Conservation (phyloP, 2,888 invertebrate genomes). For the Pheosia tremula region DNA sequence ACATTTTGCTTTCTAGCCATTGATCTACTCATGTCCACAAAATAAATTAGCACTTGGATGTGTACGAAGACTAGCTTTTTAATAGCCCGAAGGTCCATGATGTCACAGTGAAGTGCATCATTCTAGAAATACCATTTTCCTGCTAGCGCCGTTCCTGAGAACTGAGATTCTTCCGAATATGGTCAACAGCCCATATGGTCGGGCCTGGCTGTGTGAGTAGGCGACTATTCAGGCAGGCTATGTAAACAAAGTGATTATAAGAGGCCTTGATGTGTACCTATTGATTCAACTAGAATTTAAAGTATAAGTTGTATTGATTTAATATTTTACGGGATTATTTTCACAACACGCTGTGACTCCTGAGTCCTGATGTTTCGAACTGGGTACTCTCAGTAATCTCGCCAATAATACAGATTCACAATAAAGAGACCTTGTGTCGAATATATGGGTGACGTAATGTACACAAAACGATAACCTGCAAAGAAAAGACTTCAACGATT, state of each 20-base stretch:
- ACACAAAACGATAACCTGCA: neutral
- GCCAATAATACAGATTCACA: too few species aligned
- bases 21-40: too few species aligned
- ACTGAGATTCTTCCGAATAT: conserved; percentile 21
- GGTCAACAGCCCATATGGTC: conserved; percentile 6
- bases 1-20: too few species aligned
- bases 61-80: too few species aligned
- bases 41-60: too few species aligned
- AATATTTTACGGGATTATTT: too few species aligned
- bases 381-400: too few species aligned
- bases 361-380: too few species aligned
- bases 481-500: neutral
- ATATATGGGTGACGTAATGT: neutral
- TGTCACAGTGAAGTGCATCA: conserved; percentile 8
- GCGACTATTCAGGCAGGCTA: neutral
- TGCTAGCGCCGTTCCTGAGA: conserved; percentile 21
- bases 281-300: neutral
- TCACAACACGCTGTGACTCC: too few species aligned
- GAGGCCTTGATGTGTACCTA: neutral
- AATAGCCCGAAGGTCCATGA: conserved; percentile 16
- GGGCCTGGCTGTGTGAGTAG: neutral
- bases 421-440: neutral
- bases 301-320: too few species aligned
- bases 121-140: conserved; percentile 31
- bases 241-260: conserved; percentile 9